Base-by-base conservation (phyloP, 2,113 vertebrate genomes). In the Anolis carolinensis region DNA sequence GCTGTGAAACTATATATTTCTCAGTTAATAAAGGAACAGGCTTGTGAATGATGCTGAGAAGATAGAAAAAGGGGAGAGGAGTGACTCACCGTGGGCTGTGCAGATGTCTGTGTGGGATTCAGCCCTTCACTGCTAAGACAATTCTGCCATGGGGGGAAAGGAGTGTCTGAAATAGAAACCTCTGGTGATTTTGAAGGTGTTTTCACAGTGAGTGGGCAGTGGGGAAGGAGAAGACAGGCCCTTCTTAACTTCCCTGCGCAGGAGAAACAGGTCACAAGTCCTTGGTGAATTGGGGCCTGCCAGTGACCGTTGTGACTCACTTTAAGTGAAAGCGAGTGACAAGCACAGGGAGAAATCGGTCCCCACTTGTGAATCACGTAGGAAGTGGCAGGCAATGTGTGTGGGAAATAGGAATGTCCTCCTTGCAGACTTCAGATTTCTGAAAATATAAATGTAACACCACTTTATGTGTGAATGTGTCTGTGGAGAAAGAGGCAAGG, bases 1-100 rank as follows among this genome's bases (percentile, higher is more conserved):
- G 74, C 77, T 86, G 84, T 86, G 84, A 80, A 85, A 44, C 68
- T 73, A 63, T 86, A 86, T 86, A 86, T 86, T 86, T 50, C 85
- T 86, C 78, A 63, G 39, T 80, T 81, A 81, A 86, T 86, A 81
- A 86, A 86, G 68, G 77, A 27, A 81, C 78, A 81, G 85, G 52
- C 55, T 86, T 86, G 70, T 73, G 78, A 86, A 81, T 86, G 70
- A 70, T 73, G 84, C 84, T 50, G 77, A 73, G 70, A 50, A 74
- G 83, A 84, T 72, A 52, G 78, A 67, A 65, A 74, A 52, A 81
- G 70, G 36, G 52, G 71, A 36, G 85, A 50, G 44, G 52, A 65
- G 59, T 80, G 85, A 81, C 78, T 86, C 85, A 86, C 52, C 48
- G 27, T 72, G 70, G 30, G 78, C 14, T 63, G 23, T 48, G 70